phyloP scores from a whole-genome alignment of 1,140 invertebrate genomes.

The Thaumetopoea pityocampa region DNA sequence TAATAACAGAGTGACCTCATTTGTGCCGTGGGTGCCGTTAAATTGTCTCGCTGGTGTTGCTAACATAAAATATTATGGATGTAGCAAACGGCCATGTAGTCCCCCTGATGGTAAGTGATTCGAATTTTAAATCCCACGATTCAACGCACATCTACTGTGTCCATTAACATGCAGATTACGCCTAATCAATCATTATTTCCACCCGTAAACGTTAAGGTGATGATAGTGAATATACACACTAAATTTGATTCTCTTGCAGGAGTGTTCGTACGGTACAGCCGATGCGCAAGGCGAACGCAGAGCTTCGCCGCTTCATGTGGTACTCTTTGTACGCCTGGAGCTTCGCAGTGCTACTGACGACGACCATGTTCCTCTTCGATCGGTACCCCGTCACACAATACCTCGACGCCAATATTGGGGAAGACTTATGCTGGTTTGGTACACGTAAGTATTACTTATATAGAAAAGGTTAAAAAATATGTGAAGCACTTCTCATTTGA shows the following conservation, averaged over 20 bases:
- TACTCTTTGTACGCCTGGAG: constrained; percentile 81
- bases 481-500: not conserved
- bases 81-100: no score
- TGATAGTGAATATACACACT: not conserved
- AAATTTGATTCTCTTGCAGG: constrained; percentile 27
- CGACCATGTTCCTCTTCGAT: constrained; percentile 68
- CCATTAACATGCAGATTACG: no score
- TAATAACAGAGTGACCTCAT: no score
- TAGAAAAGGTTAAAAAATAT: not conserved
- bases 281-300: constrained; percentile 62
- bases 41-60: no score
- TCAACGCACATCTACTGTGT: no score
- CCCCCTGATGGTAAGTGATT: no score
- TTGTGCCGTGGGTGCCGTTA: no score
- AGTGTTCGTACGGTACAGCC: constrained; percentile 61
- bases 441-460: constrained; percentile 52
- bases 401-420: constrained; percentile 75
- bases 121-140: no score
- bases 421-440: constrained; percentile 76
- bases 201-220: not conserved
- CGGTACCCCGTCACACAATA: constrained; percentile 55
- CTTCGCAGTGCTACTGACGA: constrained; percentile 71
- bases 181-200: not conserved
- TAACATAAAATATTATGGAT: no score
- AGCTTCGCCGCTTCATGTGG: constrained; percentile 72